Evolutionary conservation across 2,888 invertebrate genomes (phyloP), one percentile per base, ranked within the genome.

Genomic region (Polia nebulosa): DNA sequence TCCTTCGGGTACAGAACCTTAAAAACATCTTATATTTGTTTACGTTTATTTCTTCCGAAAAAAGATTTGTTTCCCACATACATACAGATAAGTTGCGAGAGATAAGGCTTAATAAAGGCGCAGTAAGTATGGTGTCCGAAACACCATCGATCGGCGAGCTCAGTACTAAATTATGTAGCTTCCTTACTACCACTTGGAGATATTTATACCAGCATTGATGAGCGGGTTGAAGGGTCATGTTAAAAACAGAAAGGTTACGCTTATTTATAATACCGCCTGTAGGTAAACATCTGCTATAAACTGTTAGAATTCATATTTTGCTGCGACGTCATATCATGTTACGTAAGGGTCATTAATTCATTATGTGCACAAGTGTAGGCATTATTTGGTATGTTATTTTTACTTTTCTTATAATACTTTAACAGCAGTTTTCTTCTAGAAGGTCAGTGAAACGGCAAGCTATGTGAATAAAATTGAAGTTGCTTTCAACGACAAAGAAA

Each of bases 121-220:
- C 44, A 76, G 52, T 63, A 52, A 65, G 49, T 69, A 61, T 66
- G 58, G 72, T 85, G 85, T 86, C 81, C 83, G 77, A 88, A 88
- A 87, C 76, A 76, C 66, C 81, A 92, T 94, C 92, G 93, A 93
- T 93, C 92, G 90, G 39, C 62, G 72, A 82, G 82, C 88, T 78
- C 73, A 71, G 82, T 74, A 87, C 88, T 94, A 88, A 92, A 94
- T 94, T 91, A 94, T 93, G 89, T 92, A 93, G 86, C 80, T 85
- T 83, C 85, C 83, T 88, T 88, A 88, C 85, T 80, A 85, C 83
- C 80, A 83, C 85, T 87, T 80, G 78, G 84, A 84, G 87, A 86
- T 93, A 92, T 92, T 92, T 92, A 91, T 92, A 91, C 75, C 88
- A 76, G 76, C 83, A 86, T 85, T 81, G 87, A 85, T 82, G 85